Percentiles rank a stretch among this genome's conserved stretches.
Evolutionary conservation across 2,888 invertebrate genomes (phyloP).

Genomic region (Bellardia bayeri): DNA sequence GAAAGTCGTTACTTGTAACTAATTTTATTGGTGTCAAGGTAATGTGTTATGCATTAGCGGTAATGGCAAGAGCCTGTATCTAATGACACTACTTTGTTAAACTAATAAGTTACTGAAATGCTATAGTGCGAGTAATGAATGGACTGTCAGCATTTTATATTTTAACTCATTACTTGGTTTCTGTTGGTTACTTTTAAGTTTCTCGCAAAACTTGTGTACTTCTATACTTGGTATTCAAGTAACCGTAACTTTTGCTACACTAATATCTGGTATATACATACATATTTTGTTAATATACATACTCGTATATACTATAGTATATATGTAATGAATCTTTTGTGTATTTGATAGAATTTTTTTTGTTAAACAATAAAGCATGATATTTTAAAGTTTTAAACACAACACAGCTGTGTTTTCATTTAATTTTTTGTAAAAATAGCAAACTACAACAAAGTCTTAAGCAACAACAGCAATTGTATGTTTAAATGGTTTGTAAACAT

Average conservation of each 20-base stretch:
- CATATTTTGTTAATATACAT: neutral
- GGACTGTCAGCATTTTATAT: no score
- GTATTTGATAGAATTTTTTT: slow-evolving; percentile 53
- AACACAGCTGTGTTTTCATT: slow-evolving; percentile 65
- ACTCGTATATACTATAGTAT: neutral
- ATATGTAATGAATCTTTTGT: neutral
- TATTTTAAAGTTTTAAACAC: slow-evolving; percentile 59
- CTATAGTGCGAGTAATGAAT: no score
- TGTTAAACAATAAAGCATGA: slow-evolving; percentile 61
- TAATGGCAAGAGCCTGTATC: no score
- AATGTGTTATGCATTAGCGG: no score
- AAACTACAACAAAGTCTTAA: slow-evolving; percentile 40
- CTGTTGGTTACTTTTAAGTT: no score
- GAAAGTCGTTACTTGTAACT: no score
- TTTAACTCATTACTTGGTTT: no score
- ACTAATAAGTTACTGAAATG: no score
- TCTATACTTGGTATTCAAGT: neutral
- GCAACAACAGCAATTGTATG: slow-evolving; percentile 14
- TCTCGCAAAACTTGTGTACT: no score
- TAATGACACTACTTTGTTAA: no score
- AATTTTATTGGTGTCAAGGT: no score
- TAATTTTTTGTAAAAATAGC: slow-evolving; percentile 54
- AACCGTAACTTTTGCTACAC: neutral
- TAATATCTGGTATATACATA: neutral
- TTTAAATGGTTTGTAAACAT: slow-evolving; percentile 63